Evolutionary conservation across 2,888 invertebrate genomes (phyloP).

Genomic region (Lutraria lutraria): DNA sequence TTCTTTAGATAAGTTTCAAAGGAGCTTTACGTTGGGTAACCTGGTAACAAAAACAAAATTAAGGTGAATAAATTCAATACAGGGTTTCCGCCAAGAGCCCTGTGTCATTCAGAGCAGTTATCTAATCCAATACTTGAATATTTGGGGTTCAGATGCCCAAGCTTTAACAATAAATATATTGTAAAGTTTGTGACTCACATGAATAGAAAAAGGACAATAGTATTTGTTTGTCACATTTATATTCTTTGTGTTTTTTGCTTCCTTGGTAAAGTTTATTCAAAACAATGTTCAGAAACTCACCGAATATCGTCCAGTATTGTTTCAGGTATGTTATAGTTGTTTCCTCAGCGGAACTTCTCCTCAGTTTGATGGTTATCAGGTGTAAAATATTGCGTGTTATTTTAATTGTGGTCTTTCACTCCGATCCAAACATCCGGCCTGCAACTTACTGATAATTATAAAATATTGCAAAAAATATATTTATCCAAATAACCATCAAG

Average conservation of each 20-base stretch:
- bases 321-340: neutral
- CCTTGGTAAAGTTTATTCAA: neutral
- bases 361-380: too few species aligned
- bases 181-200: constrained; percentile 20
- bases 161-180: neutral
- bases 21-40: constrained; percentile 37
- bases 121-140: constrained; percentile 8
- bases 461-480: too few species aligned
- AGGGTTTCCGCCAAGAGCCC: constrained; percentile 3
- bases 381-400: too few species aligned
- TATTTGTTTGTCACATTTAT: neutral
- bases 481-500: too few species aligned
- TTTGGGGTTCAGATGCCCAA: neutral
- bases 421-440: too few species aligned
- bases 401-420: too few species aligned
- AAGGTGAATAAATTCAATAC: constrained; percentile 14
- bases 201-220: neutral
- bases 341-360: neutral
- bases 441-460: too few species aligned
- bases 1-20: constrained; percentile 43
- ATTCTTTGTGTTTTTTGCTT: neutral
- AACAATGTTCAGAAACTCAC: neutral
- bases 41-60: constrained; percentile 49
- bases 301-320: neutral
- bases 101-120: neutral